Evolutionary conservation across 2,888 invertebrate genomes (phyloP), one percentile per base, ranked within the genome.

Genomic region (Trissolcus japonicus): DNA sequence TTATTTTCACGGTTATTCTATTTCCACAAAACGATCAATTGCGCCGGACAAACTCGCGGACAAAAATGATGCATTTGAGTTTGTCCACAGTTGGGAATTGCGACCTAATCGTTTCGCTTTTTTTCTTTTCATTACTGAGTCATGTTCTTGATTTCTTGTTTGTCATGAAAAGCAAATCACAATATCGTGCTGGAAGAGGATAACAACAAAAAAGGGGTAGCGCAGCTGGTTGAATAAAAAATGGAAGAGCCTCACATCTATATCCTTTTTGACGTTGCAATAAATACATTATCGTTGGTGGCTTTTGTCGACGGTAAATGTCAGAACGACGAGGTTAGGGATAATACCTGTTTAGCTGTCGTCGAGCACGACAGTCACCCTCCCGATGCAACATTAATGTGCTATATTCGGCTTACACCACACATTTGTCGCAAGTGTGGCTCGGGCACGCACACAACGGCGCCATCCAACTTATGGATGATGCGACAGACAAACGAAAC

Each of bases 301-400:
- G 72, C 65, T 76, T 75, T 72, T 51, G 68, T 67, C 72, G 68
- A 68, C 67, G 29, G 72, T 75, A 72, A 78, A 75, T 57, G 72
- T 68, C 68, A 72, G 55, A 65, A 72, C 55, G 67, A 62, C 68
- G 72, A 72, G 56, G 72, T 72, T 72, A 56, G 62, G 82, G 82
- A 82, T 84, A 83, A 84, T 82, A 76, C 81, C 80, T 82, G 82
- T 84, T 83, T 83, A 82, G 81, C 80, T 79, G 81, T 79, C 81
- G 79, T 73, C 80, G 79, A 80, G 75, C 79, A 79, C 68, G 72
- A 60, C 79, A 80, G 79, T 79, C 80, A 79, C 80, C 79, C 81
- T 81, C 79, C 71, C 80, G 77, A 80, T 86, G 83, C 84, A 86
- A 85, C 82, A 85, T 86, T 86, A 83, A 86, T 86, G 86, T 75